Evolutionary conservation across 2,888 invertebrate genomes (phyloP).

Genomic region (Temnothorax unifasciatus): DNA sequence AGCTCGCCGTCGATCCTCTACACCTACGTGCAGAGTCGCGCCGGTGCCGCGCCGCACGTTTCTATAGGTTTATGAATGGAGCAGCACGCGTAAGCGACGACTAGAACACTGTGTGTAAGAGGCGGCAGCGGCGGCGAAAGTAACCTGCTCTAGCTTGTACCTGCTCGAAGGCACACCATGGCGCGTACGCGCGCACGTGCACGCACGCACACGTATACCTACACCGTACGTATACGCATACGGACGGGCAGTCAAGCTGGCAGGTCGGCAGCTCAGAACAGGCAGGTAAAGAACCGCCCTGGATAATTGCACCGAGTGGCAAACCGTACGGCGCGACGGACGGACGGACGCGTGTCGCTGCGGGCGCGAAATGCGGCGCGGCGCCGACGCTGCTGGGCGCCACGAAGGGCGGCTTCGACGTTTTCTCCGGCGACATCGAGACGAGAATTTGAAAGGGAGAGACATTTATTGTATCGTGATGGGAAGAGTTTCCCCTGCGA

Average conservation of each 20-base stretch:
- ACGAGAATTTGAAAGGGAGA: constrained; percentile 16
- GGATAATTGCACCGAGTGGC: constrained; percentile 76
- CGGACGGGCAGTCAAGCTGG: constrained; percentile 59
- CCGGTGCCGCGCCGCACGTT: constrained; percentile 48
- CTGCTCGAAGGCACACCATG: constrained; percentile 61
- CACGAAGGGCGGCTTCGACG: constrained; percentile 17
- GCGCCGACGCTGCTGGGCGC: constrained; percentile 58
- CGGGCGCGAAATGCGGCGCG: constrained; percentile 65
- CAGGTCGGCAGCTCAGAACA: constrained; percentile 22
- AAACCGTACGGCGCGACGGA: constrained; percentile 59
- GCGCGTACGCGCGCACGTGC: not conserved
- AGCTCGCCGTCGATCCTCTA: constrained; percentile 31
- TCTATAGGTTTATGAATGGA: constrained; percentile 82
- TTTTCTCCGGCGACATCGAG: constrained; percentile 43
- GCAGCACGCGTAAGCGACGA: constrained; percentile 81
- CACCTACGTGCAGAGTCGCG: constrained; percentile 57
- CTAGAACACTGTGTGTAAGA: constrained; percentile 77
- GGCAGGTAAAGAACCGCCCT: constrained; percentile 69
- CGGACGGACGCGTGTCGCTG: constrained; percentile 55
- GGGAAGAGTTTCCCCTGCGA: not conserved
- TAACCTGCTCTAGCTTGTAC: constrained; percentile 78
- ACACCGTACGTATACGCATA: not conserved
- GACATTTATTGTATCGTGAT: not conserved
- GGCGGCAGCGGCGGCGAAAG: constrained; percentile 82
- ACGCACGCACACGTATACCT: not conserved